A percentile compares a stretch with the other conserved stretches of the same genome.
Conservation (phyloP, 2,888 invertebrate genomes). For the Hartigia nigra region DNA sequence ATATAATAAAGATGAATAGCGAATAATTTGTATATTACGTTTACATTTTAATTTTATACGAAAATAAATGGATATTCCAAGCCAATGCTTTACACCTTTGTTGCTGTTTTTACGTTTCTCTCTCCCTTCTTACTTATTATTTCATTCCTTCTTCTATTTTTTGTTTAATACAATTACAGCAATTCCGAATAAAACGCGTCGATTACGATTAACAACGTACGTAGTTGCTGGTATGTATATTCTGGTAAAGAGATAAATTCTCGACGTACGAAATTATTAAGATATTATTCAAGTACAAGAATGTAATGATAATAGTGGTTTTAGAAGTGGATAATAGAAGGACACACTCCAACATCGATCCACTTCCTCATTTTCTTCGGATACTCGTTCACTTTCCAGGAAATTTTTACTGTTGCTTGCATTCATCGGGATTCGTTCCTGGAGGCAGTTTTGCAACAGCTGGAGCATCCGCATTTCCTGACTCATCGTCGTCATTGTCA, state of each 20-base stretch:
- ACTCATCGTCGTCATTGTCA: constrained; percentile 61
- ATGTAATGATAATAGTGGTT: not conserved
- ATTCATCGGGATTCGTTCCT: constrained; percentile 71
- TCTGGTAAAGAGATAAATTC: not conserved
- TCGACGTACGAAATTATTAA: not conserved
- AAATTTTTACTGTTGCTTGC: constrained; percentile 76
- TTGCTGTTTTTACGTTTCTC: not conserved
- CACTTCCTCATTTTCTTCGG: not conserved
- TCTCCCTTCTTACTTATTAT: not conserved
- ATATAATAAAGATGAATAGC: constrained; percentile 51
- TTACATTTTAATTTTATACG: constrained; percentile 58
- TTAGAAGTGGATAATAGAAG: too few species aligned
- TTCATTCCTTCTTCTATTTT: not conserved
- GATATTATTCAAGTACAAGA: not conserved
- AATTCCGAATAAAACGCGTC: not conserved
- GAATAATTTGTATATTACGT: constrained; percentile 62
- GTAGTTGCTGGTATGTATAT: not conserved
- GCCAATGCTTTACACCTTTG: constrained; percentile 9
- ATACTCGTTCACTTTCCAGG: not conserved
- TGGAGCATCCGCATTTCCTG: constrained; percentile 67
- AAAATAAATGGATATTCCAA: constrained; percentile 40
- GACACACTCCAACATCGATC: not conserved
- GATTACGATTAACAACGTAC: not conserved
- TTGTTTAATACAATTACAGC: not conserved
- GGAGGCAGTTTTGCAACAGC: constrained; percentile 60